Conservation (phyloP, 2,113 vertebrate genomes). For the Calyptommatus sinebrachiatus region DNA sequence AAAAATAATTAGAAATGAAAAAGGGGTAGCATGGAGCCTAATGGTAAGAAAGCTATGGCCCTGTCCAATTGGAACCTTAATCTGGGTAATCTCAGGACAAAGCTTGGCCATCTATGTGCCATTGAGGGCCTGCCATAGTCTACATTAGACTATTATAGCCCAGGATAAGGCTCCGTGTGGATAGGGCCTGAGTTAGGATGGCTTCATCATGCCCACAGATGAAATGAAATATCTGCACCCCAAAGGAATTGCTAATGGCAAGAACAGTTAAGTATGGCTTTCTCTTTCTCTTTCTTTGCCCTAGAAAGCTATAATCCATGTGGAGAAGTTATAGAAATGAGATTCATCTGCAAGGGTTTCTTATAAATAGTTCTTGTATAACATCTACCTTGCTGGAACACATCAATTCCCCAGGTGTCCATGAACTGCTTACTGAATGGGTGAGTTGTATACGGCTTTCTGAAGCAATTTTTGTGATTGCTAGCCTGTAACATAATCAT, state of each 20-base stretch:
- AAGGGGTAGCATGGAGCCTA: too few species aligned
- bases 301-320: slow-evolving; percentile 43
- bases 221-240: slow-evolving; percentile 17
- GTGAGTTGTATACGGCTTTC: slow-evolving; percentile 37
- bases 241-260: slow-evolving; percentile 19
- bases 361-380: slow-evolving; percentile 46
- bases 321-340: slow-evolving; percentile 38
- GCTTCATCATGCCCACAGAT: not conserved
- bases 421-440: slow-evolving; percentile 26
- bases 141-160: too few species aligned
- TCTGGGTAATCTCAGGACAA: too few species aligned
- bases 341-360: slow-evolving; percentile 47
- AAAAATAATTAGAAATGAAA: too few species aligned
- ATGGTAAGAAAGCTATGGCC: too few species aligned
- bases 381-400: slow-evolving; percentile 32
- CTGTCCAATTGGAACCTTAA: too few species aligned
- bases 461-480: slow-evolving; percentile 53
- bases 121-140: too few species aligned
- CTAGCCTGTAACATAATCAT: slow-evolving; percentile 39
- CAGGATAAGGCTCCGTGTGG: too few species aligned
- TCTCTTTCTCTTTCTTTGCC: slow-evolving; percentile 29
- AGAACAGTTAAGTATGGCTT: slow-evolving; percentile 19
- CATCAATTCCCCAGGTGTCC: slow-evolving; percentile 25
- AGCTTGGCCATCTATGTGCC: too few species aligned
- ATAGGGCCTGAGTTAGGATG: too few species aligned